phyloP scores from a whole-genome alignment of 2,888 invertebrate species.

The Dendrolimus houi region DNA sequence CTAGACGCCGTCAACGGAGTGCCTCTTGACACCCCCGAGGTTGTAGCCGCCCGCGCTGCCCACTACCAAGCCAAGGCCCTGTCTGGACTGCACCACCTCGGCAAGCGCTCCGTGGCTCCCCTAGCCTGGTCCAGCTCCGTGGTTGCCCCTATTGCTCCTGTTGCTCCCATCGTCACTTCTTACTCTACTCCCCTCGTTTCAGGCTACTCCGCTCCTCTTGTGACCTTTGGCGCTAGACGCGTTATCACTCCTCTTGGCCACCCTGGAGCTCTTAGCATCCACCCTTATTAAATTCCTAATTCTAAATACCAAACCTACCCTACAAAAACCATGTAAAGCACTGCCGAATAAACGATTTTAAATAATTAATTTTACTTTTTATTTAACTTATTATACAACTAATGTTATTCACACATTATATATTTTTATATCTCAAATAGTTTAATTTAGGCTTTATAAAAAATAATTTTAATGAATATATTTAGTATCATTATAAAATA shows the following conservation, averaged over 20 bases:
- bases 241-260: constrained; percentile 19
- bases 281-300: constrained; percentile 36
- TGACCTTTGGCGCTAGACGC: constrained; percentile 5
- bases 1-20: constrained; percentile 60
- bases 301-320: constrained; percentile 1
- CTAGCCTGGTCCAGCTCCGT: constrained; percentile 25
- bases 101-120: constrained; percentile 47
- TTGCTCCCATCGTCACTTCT: constrained; percentile 24
- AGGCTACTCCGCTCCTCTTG: constrained; percentile 23
- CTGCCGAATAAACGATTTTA: constrained; percentile 11
- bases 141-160: constrained; percentile 23
- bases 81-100: constrained; percentile 51
- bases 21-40: constrained; percentile 67
- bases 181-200: constrained; percentile 26
- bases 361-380: constrained; percentile 7
- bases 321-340: constrained; percentile 8
- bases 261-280: constrained; percentile 46
- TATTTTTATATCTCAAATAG: too few relatives aligned
- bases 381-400: too few relatives aligned
- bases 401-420: too few relatives aligned
- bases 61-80: constrained; percentile 65
- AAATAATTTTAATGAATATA: too few relatives aligned
- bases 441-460: too few relatives aligned
- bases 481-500: too few relatives aligned
- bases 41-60: constrained; percentile 62